A percentile compares a stretch with the other conserved stretches of the same genome.
Evolutionary conservation across 2,113 vertebrate genomes (phyloP).

Genomic region (Seriola dumerili): DNA sequence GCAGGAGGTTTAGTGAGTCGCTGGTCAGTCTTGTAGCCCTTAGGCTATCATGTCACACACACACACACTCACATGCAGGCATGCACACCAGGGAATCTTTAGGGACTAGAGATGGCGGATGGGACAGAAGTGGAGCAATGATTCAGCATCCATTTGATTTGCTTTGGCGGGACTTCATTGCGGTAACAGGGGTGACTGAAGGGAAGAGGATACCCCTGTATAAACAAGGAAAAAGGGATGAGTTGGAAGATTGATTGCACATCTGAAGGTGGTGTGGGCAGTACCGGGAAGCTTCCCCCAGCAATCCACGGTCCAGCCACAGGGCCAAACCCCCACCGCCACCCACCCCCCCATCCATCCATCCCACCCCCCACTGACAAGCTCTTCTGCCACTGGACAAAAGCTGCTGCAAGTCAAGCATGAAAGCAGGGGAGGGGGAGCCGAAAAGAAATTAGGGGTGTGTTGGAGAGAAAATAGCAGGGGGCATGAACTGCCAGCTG

Average conservation of each 20-base stretch:
- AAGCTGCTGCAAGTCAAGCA: slow-evolving; percentile 89
- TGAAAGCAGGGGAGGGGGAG: slow-evolving; percentile 77
- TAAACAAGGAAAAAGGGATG: background rate
- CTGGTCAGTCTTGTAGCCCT: slow-evolving; percentile 70
- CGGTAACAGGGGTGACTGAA: background rate
- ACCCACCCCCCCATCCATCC: slow-evolving; percentile 37
- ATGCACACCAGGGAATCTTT: slow-evolving; percentile 12
- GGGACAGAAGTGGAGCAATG: background rate
- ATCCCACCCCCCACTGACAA: slow-evolving; percentile 56
- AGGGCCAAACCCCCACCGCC: slow-evolving; percentile 64
- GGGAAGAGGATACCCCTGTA: background rate
- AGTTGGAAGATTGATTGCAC: slow-evolving; percentile 53
- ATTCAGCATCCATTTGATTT: slow-evolving; percentile 7
- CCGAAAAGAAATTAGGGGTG: slow-evolving; percentile 72
- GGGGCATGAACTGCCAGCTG: slow-evolving; percentile 86
- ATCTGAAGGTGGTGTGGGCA: slow-evolving; percentile 72
- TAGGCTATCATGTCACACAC: slow-evolving; percentile 67
- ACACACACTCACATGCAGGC: background rate
- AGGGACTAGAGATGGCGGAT: slow-evolving; percentile 7
- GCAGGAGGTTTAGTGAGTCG: slow-evolving; percentile 55
- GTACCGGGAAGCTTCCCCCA: slow-evolving; percentile 54
- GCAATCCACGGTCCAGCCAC: slow-evolving; percentile 48
- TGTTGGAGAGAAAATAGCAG: slow-evolving; percentile 69
- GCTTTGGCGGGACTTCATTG: background rate
- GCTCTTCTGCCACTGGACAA: slow-evolving; percentile 83